A percentile compares a stretch with the other conserved stretches of the same genome.
These are phyloP conservation scores for Aphrophora alni DNA, from an alignment of 2,888 invertebrate species.

Conservation along the genomic window DNA sequence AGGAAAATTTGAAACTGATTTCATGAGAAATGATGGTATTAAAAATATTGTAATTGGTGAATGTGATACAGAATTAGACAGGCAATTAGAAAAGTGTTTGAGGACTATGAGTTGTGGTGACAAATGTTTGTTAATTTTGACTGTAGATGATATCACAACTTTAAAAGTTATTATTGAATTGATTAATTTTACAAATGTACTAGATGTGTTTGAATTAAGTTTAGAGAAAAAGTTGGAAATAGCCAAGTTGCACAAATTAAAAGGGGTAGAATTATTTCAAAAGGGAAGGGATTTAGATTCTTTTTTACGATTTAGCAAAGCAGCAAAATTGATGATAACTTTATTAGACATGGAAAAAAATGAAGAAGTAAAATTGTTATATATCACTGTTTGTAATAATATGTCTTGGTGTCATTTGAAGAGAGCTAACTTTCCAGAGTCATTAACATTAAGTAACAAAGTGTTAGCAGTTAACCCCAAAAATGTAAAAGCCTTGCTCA, in stretches of 20 bases:
- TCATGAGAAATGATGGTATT: constrained; percentile 15
- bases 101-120: constrained; percentile 25
- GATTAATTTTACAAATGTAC: constrained; percentile 41
- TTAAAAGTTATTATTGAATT: constrained; percentile 41
- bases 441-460: constrained; percentile 66
- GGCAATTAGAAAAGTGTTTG: constrained; percentile 53
- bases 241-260: constrained; percentile 63
- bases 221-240: constrained; percentile 62
- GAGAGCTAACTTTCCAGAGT: constrained; percentile 69
- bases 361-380: constrained; percentile 60
- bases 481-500: constrained; percentile 62
- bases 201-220: constrained; percentile 64
- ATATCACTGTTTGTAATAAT: constrained; percentile 76
- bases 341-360: constrained; percentile 65
- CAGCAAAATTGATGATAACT: constrained; percentile 75
- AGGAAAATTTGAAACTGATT: constrained; percentile 11
- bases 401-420: constrained; percentile 82
- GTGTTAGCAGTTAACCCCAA: constrained; percentile 56
- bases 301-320: constrained; percentile 74
- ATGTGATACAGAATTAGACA: constrained; percentile 52
- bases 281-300: constrained; percentile 68
- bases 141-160: constrained; percentile 18
- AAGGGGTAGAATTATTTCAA: constrained; percentile 70
- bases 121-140: constrained; percentile 22
- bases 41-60: constrained; percentile 49